A percentile compares a stretch with the other conserved stretches of the same genome.
phyloP scores from a whole-genome alignment of 2,888 invertebrate genomes.

The Drosophila mulleri region DNA sequence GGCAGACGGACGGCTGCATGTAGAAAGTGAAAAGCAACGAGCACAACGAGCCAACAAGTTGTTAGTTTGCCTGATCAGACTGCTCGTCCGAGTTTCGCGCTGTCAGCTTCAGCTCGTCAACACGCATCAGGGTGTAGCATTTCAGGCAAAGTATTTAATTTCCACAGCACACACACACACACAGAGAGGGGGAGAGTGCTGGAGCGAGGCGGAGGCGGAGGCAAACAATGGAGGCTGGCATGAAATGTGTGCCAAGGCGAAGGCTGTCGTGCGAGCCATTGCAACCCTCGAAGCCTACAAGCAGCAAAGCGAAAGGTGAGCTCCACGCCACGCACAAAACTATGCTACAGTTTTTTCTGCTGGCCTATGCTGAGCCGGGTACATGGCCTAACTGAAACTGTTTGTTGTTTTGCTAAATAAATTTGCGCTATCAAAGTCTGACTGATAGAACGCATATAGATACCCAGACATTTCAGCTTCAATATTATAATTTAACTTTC shows the following conservation, averaged over 20 bases:
- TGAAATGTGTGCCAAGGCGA: constrained; percentile 80
- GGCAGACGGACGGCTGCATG: neutral
- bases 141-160: constrained; percentile 81
- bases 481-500: neutral
- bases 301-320: constrained; percentile 54
- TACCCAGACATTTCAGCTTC: neutral
- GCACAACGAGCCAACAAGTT: constrained; percentile 61
- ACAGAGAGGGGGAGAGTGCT: too few relatives aligned
- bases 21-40: constrained; percentile 53
- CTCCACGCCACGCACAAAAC: constrained; percentile 48
- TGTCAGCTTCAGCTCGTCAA: constrained; percentile 39
- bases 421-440: neutral
- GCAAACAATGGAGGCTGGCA: constrained; percentile 43
- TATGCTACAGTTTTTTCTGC: constrained; percentile 45
- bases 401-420: neutral
- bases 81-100: constrained; percentile 16
- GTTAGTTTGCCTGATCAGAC: constrained; percentile 45
- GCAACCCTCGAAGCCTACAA: constrained; percentile 11
- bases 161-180: constrained; percentile 45
- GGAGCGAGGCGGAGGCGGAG: neutral
- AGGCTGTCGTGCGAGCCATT: constrained; percentile 60
- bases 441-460: too few relatives aligned
- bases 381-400: neutral
- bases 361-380: neutral
- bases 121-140: constrained; percentile 63